Conservation (phyloP, 2,888 invertebrate species). For the Lagria hirta region DNA sequence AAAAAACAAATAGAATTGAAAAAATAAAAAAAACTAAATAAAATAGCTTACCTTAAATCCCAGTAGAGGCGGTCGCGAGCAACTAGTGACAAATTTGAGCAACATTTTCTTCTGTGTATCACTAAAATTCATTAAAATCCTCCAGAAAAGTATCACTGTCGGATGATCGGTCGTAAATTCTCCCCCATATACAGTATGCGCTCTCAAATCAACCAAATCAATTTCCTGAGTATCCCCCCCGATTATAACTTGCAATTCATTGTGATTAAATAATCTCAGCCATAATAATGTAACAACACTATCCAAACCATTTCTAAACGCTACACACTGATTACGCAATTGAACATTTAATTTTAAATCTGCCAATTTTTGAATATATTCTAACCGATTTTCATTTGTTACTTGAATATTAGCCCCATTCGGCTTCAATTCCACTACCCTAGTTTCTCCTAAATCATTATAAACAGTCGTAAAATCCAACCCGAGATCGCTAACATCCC, state of each 20-base stretch:
- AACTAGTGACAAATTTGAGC: slow-evolving; percentile 97
- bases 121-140: slow-evolving; percentile 77
- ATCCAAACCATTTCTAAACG: slow-evolving; percentile 86
- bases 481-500: slow-evolving; percentile 84
- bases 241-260: slow-evolving; percentile 94
- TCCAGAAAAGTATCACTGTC: slow-evolving; percentile 88
- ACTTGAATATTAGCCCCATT: slow-evolving; percentile 89
- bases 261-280: slow-evolving; percentile 92
- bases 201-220: slow-evolving; percentile 84
- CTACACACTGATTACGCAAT: slow-evolving; percentile 80
- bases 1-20: slow-evolving; percentile 21
- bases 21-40: slow-evolving; percentile 13
- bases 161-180: slow-evolving; percentile 82
- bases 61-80: slow-evolving; percentile 92
- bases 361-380: slow-evolving; percentile 95
- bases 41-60: slow-evolving; percentile 88
- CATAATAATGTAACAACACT: slow-evolving; percentile 90
- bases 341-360: slow-evolving; percentile 94
- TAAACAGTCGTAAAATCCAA: slow-evolving; percentile 91
- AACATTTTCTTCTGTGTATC: slow-evolving; percentile 84
- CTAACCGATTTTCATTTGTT: slow-evolving; percentile 88
- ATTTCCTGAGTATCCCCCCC: slow-evolving; percentile 95
- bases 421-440: slow-evolving; percentile 86
- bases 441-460: slow-evolving; percentile 86
- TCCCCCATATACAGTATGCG: slow-evolving; percentile 87